phyloP scores from a whole-genome alignment of 2,113 vertebrate genomes.

The Xenotilapia leptura region DNA sequence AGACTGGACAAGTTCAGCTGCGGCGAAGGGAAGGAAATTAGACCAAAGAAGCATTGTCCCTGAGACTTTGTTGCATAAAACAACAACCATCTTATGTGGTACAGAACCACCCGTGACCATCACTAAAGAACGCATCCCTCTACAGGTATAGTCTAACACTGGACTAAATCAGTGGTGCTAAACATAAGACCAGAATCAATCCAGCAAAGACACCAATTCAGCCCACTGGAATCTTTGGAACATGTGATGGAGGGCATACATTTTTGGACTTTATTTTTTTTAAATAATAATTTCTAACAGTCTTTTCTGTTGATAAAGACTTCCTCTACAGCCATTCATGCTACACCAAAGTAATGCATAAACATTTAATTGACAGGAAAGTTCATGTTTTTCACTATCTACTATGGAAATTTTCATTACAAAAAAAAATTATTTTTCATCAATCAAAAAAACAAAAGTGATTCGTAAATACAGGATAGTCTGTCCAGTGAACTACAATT shows the following conservation, averaged over 20 bases:
- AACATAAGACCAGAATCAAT: neutral
- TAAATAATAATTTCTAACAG: neutral
- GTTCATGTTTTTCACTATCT: neutral
- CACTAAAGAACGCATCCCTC: neutral
- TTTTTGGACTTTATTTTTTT: neutral
- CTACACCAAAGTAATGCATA: neutral
- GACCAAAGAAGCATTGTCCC: neutral
- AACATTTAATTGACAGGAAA: neutral
- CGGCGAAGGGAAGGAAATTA: neutral
- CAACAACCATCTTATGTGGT: neutral
- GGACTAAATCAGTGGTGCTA: neutral
- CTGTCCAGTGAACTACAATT: neutral
- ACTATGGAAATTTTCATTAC: neutral
- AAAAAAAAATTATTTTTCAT: accelerated
- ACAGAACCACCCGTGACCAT: neutral
- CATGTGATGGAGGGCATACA: neutral
- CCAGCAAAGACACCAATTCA: neutral
- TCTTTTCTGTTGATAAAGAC: neutral
- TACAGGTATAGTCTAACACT: neutral
- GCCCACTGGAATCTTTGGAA: neutral
- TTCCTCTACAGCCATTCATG: neutral
- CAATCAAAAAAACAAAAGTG: neutral
- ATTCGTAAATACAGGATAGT: neutral
- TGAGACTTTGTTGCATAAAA: neutral
- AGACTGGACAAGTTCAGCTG: neutral